These are phyloP conservation scores for Gnathonemus longibarbis DNA, from an alignment of 2,113 vertebrate species.

Conservation along the genomic window DNA sequence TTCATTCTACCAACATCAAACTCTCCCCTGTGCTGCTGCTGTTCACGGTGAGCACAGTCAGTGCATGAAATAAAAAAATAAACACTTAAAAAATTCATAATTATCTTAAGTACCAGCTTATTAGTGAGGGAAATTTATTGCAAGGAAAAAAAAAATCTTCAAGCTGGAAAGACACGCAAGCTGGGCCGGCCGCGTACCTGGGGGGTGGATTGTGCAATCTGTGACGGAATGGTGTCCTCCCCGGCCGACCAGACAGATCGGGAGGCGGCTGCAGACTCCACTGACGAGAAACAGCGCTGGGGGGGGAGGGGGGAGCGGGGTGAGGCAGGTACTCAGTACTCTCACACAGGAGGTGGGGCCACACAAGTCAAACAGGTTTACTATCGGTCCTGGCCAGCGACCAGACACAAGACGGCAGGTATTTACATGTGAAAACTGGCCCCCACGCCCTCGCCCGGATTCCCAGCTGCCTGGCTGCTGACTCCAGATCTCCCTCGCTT, in stretches of 20 bases:
- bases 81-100: background rate
- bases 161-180: background rate
- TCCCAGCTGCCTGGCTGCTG: conserved; percentile 45
- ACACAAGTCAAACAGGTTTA: conserved; percentile 68
- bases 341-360: conserved; percentile 51
- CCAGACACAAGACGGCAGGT: conserved; percentile 45
- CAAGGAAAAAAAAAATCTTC: background rate
- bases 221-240: background rate
- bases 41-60: background rate
- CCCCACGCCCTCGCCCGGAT: conserved; percentile 62
- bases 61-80: background rate
- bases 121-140: background rate
- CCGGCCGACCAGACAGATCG: background rate
- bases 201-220: background rate
- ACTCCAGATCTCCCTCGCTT: conserved; percentile 45
- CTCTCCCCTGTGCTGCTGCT: background rate
- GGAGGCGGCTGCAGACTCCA: background rate
- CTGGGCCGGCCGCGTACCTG: background rate
- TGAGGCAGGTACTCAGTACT: conserved; percentile 22
- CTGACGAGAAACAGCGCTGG: background rate
- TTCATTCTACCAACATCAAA: background rate
- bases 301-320: background rate
- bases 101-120: background rate
- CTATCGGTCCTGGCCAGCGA: conserved; percentile 47
- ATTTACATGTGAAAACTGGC: conserved; percentile 75